Conservation (phyloP, 2,888 invertebrate genomes). For the Rhorus exstirpatorius region DNA sequence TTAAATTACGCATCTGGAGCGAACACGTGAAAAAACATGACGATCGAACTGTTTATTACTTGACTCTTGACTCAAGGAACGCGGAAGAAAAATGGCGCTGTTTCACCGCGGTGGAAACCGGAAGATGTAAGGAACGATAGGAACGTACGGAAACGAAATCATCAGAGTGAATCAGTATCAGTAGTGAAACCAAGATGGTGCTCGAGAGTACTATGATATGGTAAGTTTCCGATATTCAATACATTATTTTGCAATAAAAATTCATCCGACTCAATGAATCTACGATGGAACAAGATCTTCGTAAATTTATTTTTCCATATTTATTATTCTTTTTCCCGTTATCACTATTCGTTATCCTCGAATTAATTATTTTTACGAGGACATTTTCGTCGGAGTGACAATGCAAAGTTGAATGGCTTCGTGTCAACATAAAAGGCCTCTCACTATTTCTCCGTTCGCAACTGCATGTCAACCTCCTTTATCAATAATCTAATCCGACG, state of each 20-base stretch:
- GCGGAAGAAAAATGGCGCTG: background rate
- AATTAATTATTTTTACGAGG: conserved; percentile 38
- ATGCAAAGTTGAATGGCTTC: conserved; percentile 82
- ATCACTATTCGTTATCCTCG: background rate
- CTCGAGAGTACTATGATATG: conserved; percentile 99
- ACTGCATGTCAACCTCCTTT: conserved; percentile 7
- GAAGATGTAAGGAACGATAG: background rate
- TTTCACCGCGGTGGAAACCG: background rate
- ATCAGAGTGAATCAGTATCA: conserved; percentile 51
- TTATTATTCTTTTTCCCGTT: background rate
- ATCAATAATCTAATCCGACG: background rate
- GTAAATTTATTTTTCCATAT: background rate
- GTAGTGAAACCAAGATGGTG: conserved; percentile 91
- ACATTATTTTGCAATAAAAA: conserved; percentile 12
- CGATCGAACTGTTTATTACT: background rate
- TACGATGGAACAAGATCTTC: background rate
- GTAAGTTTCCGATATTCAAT: conserved; percentile 87
- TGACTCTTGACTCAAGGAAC: too few relatives aligned
- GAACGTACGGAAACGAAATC: background rate
- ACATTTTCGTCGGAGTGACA: conserved; percentile 78
- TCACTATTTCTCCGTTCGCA: conserved; percentile 18
- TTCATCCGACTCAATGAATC: background rate
- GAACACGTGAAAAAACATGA: conserved; percentile 33
- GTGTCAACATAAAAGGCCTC: conserved; percentile 68
- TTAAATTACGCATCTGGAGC: background rate